Percentiles rank a stretch among this genome's conserved stretches.
These are phyloP conservation scores for Latrodectus hesperus DNA, from an alignment of 2,888 invertebrate genomes.

Conservation along the genomic window DNA sequence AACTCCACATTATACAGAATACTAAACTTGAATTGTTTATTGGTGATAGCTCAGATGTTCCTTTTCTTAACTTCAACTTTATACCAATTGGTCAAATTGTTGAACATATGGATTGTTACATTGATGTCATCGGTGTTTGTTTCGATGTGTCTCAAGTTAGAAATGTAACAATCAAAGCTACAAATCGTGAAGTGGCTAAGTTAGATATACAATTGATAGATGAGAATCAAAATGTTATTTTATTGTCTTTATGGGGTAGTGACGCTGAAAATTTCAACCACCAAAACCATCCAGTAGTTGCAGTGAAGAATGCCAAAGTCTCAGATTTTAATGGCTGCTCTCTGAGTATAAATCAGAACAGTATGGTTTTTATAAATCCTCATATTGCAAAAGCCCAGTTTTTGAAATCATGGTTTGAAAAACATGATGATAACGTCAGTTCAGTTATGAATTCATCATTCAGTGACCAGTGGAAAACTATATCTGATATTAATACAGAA, in stretches of 20 bases:
- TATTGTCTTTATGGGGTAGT: constrained; percentile 91
- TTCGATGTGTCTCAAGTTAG: constrained; percentile 83
- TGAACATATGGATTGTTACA: constrained; percentile 80
- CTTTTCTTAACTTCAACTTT: constrained; percentile 86
- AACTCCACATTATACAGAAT: constrained; percentile 89
- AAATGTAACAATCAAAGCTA: constrained; percentile 82
- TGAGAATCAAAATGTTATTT: constrained; percentile 84
- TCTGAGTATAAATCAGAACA: constrained; percentile 74
- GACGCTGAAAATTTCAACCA: constrained; percentile 89
- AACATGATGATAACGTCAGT: constrained; percentile 72
- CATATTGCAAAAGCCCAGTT: constrained; percentile 89
- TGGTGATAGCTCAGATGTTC: constrained; percentile 78
- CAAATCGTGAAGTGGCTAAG: constrained; percentile 89
- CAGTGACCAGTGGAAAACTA: constrained; percentile 80
- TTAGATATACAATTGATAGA: constrained; percentile 92
- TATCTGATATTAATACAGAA: constrained; percentile 83
- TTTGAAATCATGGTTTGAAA: constrained; percentile 93
- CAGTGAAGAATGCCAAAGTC: constrained; percentile 87
- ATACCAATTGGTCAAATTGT: constrained; percentile 84
- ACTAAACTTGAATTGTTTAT: constrained; percentile 80
- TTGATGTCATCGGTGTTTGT: constrained; percentile 93
- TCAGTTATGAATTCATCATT: constrained; percentile 77
- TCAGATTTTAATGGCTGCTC: constrained; percentile 85
- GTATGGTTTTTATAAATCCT: constrained; percentile 85
- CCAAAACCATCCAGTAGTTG: constrained; percentile 85